Percentiles rank a stretch among this genome's conserved stretches.
phyloP scores from a whole-genome alignment of 2,797 vertebrate genomes.

The Australoheros facetus region DNA sequence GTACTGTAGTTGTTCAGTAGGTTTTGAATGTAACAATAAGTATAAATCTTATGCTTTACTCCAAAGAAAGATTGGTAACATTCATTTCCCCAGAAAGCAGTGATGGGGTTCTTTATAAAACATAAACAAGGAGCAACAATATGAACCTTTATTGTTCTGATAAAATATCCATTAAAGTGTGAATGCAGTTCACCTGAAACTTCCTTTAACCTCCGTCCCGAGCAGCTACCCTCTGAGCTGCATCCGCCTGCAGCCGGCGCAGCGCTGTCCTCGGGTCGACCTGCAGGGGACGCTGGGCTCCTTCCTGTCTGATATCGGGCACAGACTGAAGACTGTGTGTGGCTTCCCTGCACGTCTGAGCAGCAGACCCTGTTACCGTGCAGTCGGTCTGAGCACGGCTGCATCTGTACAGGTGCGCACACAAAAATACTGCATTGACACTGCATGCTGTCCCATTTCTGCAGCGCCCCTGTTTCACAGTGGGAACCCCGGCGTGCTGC shows the following conservation, averaged over 20 bases:
- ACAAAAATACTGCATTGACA: slow-evolving; percentile 1
- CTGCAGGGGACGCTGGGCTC: slow-evolving; percentile 78
- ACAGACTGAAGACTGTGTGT: slow-evolving; percentile 80
- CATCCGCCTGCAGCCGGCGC: slow-evolving; percentile 86
- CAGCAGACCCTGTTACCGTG: slow-evolving; percentile 78
- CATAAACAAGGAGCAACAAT: neutral
- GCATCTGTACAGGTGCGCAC: slow-evolving; percentile 40
- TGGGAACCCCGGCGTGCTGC: neutral
- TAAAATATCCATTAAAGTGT: neutral
- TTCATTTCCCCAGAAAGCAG: too few species aligned
- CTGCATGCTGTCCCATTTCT: neutral
- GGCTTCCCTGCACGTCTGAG: slow-evolving; percentile 85
- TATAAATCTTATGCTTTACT: neutral
- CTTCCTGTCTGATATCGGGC: slow-evolving; percentile 84
- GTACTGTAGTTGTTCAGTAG: neutral
- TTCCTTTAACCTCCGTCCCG: neutral
- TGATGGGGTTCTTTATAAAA: too few species aligned
- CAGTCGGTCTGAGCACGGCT: slow-evolving; percentile 68
- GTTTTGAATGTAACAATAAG: neutral
- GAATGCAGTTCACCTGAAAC: neutral
- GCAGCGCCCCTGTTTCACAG: neutral
- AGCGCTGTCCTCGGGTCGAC: slow-evolving; percentile 82
- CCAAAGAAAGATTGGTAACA: too few species aligned
- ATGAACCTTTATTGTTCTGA: neutral
- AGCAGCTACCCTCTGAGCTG: slow-evolving; percentile 89